A percentile compares a stretch with the other conserved stretches of the same genome.
phyloP scores from a whole-genome alignment of 1,140 invertebrate genomes.

The Mizuhopecten yessoensis region DNA sequence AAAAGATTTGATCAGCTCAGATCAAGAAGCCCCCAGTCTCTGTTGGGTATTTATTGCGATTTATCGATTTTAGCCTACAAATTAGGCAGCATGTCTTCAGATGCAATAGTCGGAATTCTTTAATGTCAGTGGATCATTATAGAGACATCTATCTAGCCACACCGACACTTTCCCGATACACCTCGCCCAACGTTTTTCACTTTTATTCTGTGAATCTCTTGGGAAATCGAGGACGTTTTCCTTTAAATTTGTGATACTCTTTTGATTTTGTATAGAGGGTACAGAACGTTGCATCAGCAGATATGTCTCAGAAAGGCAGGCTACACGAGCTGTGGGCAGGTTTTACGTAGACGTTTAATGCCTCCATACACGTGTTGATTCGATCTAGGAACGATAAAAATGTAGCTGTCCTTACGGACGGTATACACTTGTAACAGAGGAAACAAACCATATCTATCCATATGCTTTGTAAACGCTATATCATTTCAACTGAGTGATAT shows the following conservation, averaged over 20 bases:
- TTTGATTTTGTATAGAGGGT: background rate
- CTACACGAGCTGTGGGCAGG: too few species aligned
- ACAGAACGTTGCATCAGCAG: background rate
- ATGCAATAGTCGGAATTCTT: background rate
- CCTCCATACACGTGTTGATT: too few species aligned
- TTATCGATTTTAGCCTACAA: conserved; percentile 26
- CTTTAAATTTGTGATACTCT: background rate
- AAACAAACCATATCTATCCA: too few species aligned
- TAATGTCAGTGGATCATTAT: background rate
- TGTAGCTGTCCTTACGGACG: too few species aligned
- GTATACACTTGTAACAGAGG: too few species aligned
- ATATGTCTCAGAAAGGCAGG: too few species aligned
- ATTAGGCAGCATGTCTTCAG: conserved; percentile 32
- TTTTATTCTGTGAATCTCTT: background rate
- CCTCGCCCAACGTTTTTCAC: background rate
- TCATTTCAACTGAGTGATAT: too few species aligned
- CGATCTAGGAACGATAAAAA: too few species aligned
- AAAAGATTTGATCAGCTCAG: conserved; percentile 27
- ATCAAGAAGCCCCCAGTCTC: background rate
- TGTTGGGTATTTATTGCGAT: conserved; percentile 34
- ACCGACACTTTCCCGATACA: background rate
- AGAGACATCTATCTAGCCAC: background rate
- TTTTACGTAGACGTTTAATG: too few species aligned
- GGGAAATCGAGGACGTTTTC: background rate
- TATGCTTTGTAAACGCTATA: too few species aligned